Conservation (phyloP, 2,797 vertebrate genomes). For the Coranthus polyacanthus region DNA sequence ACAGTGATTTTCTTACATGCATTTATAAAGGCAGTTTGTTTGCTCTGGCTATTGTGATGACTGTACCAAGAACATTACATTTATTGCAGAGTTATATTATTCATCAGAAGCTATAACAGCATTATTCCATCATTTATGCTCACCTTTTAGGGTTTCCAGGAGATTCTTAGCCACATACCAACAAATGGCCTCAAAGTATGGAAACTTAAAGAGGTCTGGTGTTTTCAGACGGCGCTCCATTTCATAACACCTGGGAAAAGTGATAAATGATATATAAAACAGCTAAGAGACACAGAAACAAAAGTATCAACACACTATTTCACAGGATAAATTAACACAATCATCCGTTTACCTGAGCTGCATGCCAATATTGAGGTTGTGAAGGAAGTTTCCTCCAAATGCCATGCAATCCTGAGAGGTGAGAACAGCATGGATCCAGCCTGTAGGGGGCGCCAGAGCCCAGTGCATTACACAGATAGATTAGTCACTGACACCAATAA, state of each 20-base stretch:
- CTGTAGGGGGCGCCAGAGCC: constrained; percentile 83
- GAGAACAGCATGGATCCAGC: constrained; percentile 99
- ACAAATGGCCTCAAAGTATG: constrained; percentile 99
- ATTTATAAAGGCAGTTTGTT: no score
- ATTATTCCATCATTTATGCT: constrained; percentile 19
- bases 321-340: not conserved
- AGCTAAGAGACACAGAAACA: not conserved
- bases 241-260: constrained; percentile 92
- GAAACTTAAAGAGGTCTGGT: constrained; percentile 99
- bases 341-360: constrained; percentile 92
- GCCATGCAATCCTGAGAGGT: constrained; percentile 99
- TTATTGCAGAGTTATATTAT: not conserved
- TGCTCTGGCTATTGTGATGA: not conserved
- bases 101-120: not conserved
- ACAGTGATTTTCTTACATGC: no score
- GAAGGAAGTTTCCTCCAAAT: constrained; percentile 99
- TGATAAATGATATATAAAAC: not conserved
- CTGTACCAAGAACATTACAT: not conserved
- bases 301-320: not conserved
- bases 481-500: not conserved
- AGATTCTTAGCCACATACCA: constrained; percentile 99
- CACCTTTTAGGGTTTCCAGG: constrained; percentile 97
- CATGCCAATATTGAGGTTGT: constrained; percentile 99
- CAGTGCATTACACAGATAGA: constrained; percentile 2
- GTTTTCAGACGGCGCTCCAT: constrained; percentile 99